Conservation (phyloP, 2,797 vertebrate genomes). For the Malurus leucopterus region DNA sequence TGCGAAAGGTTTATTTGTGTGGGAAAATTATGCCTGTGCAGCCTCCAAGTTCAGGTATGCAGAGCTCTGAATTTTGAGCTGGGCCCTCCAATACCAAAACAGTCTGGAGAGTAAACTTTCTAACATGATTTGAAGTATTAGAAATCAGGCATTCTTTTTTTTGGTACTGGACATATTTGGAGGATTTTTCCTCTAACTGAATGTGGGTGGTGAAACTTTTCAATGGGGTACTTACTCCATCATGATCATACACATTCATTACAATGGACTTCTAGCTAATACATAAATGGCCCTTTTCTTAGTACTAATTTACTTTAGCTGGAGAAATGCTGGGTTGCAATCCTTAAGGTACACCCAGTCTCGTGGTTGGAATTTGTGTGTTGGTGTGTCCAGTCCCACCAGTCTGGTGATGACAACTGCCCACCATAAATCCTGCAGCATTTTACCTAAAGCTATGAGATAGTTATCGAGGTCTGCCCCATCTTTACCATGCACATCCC, state of each 20-base stretch:
- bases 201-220: neutral
- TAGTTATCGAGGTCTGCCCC: neutral
- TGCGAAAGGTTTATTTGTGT: neutral
- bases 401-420: neutral
- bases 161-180: rapidly evolving
- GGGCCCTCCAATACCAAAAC: neutral
- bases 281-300: neutral
- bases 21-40: neutral
- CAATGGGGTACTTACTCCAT: neutral
- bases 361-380: neutral
- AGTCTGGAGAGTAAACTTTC: neutral
- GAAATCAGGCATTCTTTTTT: neutral
- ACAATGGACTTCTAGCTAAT: neutral
- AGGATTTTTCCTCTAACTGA: neutral
- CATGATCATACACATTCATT: neutral
- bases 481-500: neutral
- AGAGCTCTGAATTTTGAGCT: neutral
- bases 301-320: neutral
- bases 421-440: rapidly evolving
- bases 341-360: neutral
- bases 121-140: neutral
- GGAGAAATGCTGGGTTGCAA: neutral
- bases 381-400: neutral
- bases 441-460: neutral
- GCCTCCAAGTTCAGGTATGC: neutral